phyloP scores from a whole-genome alignment of 2,113 vertebrate genomes.

The Stegastes partitus region DNA sequence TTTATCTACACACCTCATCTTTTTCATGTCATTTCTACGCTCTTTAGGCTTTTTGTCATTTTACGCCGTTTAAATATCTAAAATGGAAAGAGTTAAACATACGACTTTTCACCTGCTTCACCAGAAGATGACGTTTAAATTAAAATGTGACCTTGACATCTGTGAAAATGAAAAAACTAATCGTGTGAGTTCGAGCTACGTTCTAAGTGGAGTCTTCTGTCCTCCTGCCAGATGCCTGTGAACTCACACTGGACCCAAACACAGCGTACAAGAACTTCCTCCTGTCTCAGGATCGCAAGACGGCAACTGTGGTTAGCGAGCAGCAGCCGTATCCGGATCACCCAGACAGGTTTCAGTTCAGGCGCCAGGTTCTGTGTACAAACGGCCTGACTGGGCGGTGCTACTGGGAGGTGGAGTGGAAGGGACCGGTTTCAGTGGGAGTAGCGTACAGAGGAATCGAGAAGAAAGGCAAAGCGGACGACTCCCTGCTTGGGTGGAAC shows the following conservation, averaged over 20 bases:
- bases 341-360: conserved; percentile 6
- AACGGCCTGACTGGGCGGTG: conserved; percentile 18
- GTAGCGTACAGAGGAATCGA: neutral
- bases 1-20: too few relatives aligned
- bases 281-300: neutral
- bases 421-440: neutral
- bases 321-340: neutral
- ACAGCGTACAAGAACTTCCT: neutral
- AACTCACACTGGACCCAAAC: conserved; percentile 22
- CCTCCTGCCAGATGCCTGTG: conserved; percentile 9
- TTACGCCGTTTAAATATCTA: too few relatives aligned
- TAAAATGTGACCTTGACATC: too few relatives aligned
- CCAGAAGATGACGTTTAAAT: too few relatives aligned
- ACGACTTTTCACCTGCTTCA: too few relatives aligned
- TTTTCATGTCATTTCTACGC: too few relatives aligned
- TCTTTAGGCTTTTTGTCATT: too few relatives aligned
- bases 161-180: too few relatives aligned
- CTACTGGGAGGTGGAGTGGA: conserved; percentile 23
- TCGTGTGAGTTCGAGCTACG: too few relatives aligned
- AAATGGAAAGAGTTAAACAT: too few relatives aligned
- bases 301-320: neutral
- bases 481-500: neutral
- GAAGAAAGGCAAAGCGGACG: neutral
- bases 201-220: neutral
- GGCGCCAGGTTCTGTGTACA: conserved; percentile 9